These are phyloP conservation scores for Laticauda colubrina DNA, from an alignment of 2,113 vertebrate species.

Conservation along the genomic window DNA sequence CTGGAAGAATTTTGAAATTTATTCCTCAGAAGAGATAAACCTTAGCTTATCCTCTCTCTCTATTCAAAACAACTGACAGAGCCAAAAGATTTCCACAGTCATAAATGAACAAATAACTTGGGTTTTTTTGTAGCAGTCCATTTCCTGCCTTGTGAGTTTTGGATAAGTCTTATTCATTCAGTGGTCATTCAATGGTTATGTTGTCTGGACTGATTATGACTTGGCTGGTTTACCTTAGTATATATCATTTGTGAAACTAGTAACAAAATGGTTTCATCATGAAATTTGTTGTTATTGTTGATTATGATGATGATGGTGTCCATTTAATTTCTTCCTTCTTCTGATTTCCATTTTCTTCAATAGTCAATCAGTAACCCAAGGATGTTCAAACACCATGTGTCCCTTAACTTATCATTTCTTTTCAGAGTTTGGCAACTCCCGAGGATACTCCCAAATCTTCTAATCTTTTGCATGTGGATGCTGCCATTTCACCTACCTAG, in stretches of 20 bases:
- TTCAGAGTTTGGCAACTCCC: background rate
- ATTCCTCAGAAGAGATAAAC: constrained; percentile 3
- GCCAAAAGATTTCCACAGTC: background rate
- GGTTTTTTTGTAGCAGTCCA: background rate
- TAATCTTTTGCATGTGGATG: background rate
- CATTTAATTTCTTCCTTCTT: background rate
- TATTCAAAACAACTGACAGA: background rate
- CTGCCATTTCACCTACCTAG: background rate
- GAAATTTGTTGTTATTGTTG: background rate
- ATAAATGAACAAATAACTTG: background rate
- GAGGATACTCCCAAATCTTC: background rate
- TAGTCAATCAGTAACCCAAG: background rate
- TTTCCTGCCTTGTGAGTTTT: background rate
- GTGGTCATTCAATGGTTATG: background rate
- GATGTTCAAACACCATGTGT: background rate
- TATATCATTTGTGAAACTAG: background rate
- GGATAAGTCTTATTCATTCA: background rate
- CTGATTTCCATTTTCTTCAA: background rate
- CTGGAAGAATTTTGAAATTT: background rate
- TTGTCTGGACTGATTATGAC: background rate
- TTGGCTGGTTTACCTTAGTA: background rate
- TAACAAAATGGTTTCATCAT: background rate
- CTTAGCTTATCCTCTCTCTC: background rate
- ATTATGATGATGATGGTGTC: background rate
- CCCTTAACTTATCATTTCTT: background rate